Conservation (phyloP, 2,888 invertebrate genomes). For the Byasa hedistus region DNA sequence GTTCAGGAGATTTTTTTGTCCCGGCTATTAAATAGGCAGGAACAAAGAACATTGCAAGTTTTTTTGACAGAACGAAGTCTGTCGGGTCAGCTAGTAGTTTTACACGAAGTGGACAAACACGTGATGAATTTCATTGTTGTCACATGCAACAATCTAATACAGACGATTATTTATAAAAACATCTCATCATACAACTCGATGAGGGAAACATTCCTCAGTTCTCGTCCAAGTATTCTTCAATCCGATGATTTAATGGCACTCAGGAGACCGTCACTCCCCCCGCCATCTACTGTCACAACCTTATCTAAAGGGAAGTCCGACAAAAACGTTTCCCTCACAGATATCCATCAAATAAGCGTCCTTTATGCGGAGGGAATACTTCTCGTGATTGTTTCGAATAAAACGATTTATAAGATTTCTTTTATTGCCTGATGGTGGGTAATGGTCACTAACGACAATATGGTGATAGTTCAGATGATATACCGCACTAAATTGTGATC, state of each 20-base stretch:
- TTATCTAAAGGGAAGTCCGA: slow-evolving; percentile 6
- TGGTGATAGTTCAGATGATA: too few species aligned
- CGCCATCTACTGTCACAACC: neutral
- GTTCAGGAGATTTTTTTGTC: too few species aligned
- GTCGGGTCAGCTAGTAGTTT: too few species aligned
- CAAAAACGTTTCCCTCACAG: slow-evolving; percentile 1
- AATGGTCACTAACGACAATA: too few species aligned
- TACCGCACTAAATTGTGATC: too few species aligned
- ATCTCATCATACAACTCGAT: slow-evolving; percentile 12
- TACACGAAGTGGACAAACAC: too few species aligned
- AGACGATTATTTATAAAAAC: neutral
- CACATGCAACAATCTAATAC: too few species aligned
- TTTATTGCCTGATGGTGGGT: too few species aligned
- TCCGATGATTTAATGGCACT: slow-evolving; percentile 25
- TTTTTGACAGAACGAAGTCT: too few species aligned
- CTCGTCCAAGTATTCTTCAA: slow-evolving; percentile 12
- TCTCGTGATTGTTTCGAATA: neutral
- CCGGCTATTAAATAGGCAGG: too few species aligned
- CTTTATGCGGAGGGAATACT: slow-evolving; percentile 4
- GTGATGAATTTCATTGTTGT: too few species aligned
- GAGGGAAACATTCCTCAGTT: slow-evolving; percentile 14
- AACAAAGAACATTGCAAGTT: too few species aligned
- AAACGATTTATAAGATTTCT: neutral
- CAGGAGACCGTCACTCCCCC: slow-evolving; percentile 8
- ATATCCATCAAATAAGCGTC: slow-evolving; percentile 14